Evolutionary conservation across 2,888 invertebrate genomes (phyloP), one percentile per base, ranked within the genome.

Genomic region (Dusona sp.): DNA sequence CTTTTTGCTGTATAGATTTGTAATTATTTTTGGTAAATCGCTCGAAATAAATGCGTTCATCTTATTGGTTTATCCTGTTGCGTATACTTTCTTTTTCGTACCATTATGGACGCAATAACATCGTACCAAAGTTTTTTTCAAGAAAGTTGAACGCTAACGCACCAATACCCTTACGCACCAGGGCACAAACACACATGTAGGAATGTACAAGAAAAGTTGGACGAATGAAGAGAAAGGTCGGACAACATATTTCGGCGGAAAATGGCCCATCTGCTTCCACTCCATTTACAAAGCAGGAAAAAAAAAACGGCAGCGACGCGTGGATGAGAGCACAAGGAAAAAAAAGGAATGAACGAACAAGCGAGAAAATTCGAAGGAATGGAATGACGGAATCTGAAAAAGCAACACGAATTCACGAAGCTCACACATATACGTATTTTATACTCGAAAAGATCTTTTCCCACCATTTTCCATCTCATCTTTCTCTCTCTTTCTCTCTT

Each of bases 181-280:
- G 22, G 36, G 81, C 67, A 80, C 29, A 61, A 4, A 61, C 6
- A 3, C 61, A 29, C 57, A 13, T 25, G 57, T 68, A 70, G 48
- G 65, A 65, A 79, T 72, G 74, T 79, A 84, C 85, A 81, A 70
- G 51, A 61, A 64, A 84, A 48, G 72, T 57, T 68, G 48, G 61
- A 70, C 65, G 61, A 36, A 25, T 7, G 33, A n/a, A 25, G 22
- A 45, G 29, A 29, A 36, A 45, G 82, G 48, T 67, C 25, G 57
- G 29, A 67, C 67, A 81, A 78, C 64, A 84, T 84, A 86, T 81
- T 88, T 82, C 77, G 48, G 73, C 48, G 65, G 84, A 88, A 88
- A 88, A 88, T 87, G 75, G 88, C 64, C 87, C 88, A 88, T 88
- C 88, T 88, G 88, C 75, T 89, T 80, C 83, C 83, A 85, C 79